These are phyloP conservation scores for Anas platyrhynchos DNA, from an alignment of 2,113 vertebrate genomes.

Conservation along the genomic window DNA sequence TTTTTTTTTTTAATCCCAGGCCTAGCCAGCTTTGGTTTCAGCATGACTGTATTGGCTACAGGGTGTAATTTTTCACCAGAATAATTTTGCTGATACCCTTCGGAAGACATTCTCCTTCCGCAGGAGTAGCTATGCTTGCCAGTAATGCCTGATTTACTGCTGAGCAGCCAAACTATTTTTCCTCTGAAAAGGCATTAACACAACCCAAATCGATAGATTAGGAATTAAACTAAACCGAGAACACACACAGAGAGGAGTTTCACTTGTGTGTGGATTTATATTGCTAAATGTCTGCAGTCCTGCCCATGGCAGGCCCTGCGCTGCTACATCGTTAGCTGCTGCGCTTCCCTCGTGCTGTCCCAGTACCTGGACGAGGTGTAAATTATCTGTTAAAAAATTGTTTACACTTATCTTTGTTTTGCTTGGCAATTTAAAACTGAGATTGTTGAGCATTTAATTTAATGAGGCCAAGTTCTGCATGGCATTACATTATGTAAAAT, in stretches of 20 bases:
- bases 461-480: constrained; percentile 30
- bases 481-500: not conserved
- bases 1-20: not conserved
- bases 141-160: not conserved
- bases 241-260: rapidly evolving
- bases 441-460: not conserved
- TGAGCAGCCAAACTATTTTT: not conserved
- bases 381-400: not conserved
- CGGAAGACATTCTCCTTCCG: not conserved
- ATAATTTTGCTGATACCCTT: not conserved
- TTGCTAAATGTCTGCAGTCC: rapidly evolving
- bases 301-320: not conserved
- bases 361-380: not conserved
- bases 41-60: rapidly evolving
- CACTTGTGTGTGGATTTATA: not conserved
- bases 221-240: not conserved
- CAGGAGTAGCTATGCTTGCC: not conserved
- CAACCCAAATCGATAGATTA: not conserved
- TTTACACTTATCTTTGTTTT: not conserved
- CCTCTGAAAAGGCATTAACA: not conserved
- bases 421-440: not conserved
- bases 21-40: not conserved
- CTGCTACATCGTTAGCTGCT: not conserved
- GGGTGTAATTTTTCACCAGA: not conserved
- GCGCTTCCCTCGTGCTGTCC: not conserved